A percentile compares a stretch with the other conserved stretches of the same genome.
Conservation (phyloP, 2,888 invertebrate genomes). For the Scelioninae gen. 2 region DNA sequence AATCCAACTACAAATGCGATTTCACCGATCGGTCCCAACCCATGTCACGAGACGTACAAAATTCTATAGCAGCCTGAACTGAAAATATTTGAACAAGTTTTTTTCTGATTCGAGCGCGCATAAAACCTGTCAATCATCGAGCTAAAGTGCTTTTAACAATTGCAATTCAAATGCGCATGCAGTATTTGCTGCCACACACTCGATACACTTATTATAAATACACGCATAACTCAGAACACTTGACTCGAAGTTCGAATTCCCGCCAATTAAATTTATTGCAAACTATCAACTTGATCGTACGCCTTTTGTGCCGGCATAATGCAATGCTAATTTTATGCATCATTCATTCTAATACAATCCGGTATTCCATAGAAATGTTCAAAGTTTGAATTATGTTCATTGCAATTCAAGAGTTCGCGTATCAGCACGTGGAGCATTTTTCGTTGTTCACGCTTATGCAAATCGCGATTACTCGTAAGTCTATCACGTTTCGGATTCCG, state of each 20-base stretch:
- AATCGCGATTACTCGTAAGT: slow-evolving; percentile 8
- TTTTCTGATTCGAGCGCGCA: slow-evolving; percentile 4
- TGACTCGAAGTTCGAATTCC: slow-evolving; percentile 41
- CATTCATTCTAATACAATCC: slow-evolving; percentile 42
- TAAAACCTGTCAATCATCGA: slow-evolving; percentile 33
- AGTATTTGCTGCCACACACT: slow-evolving; percentile 3
- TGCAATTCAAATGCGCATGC: slow-evolving; percentile 14
- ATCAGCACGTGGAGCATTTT: slow-evolving; percentile 16
- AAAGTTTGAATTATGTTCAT: slow-evolving; percentile 36
- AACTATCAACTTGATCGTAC: slow-evolving; percentile 34
- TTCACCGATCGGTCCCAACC: no score
- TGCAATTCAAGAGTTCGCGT: slow-evolving; percentile 24
- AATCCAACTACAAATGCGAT: no score
- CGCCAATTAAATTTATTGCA: slow-evolving; percentile 37
- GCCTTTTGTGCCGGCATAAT: slow-evolving; percentile 28
- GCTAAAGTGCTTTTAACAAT: slow-evolving; percentile 9
- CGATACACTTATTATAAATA: slow-evolving; percentile 31
- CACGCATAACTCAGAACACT: slow-evolving; percentile 29
- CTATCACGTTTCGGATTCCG: slow-evolving; percentile 5
- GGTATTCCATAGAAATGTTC: slow-evolving; percentile 30
- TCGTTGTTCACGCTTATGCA: slow-evolving; percentile 15
- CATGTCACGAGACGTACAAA: no score
- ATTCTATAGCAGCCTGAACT: no score
- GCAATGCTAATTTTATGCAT: slow-evolving; percentile 43
- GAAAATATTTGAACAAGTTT: no score